Conservation (phyloP, 2,797 vertebrate species). For the Thripadectes ignobilis region DNA sequence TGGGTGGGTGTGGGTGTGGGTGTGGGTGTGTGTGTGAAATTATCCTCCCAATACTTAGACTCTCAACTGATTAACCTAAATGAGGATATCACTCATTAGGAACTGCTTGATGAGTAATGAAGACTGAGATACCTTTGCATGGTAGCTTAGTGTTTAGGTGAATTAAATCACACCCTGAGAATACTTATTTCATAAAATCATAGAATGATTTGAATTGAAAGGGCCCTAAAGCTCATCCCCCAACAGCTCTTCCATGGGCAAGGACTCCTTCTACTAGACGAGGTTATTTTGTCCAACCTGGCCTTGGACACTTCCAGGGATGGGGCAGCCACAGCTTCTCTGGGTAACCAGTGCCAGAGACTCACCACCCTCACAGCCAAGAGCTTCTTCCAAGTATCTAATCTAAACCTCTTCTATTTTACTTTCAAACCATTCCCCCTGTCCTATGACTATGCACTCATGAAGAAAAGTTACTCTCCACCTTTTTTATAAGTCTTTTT, state of each 20-base stretch:
- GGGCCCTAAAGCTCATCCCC: fast-evolving
- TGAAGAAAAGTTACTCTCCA: background rate
- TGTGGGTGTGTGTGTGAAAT: too few relatives aligned
- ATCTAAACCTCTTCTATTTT: background rate
- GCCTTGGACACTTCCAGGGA: background rate
- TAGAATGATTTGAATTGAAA: background rate
- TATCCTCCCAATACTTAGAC: background rate
- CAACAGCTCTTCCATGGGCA: fast-evolving
- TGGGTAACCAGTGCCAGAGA: fast-evolving
- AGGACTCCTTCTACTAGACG: fast-evolving
- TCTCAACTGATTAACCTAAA: background rate
- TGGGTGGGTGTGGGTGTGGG: too few relatives aligned
- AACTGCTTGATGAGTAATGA: background rate
- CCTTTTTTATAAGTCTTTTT: background rate
- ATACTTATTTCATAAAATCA: background rate
- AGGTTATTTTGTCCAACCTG: background rate
- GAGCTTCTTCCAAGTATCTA: background rate
- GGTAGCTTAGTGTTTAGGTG: background rate
- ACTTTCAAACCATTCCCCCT: background rate
- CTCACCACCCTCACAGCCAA: fast-evolving
- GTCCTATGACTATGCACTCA: background rate
- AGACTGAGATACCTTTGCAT: background rate
- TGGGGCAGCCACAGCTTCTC: background rate
- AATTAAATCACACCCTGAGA: background rate
- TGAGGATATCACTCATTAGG: background rate